A percentile compares a stretch with the other conserved stretches of the same genome.
phyloP scores from a whole-genome alignment of 2,888 invertebrate species.

The Pollenia angustigena region DNA sequence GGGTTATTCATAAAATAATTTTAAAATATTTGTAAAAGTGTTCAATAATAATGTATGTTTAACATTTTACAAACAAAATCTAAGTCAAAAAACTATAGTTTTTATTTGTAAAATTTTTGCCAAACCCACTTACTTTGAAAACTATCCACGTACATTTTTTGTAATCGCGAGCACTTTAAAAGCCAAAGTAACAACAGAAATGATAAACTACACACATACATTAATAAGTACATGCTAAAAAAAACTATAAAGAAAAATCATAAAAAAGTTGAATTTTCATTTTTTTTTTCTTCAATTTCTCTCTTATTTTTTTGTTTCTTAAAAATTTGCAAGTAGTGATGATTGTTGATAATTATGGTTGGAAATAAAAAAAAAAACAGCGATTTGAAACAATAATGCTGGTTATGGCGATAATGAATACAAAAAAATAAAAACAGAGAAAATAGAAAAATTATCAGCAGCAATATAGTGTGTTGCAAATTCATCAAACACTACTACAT shows the following conservation, averaged over 20 bases:
- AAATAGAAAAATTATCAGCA: slow-evolving; percentile 38
- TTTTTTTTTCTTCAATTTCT: neutral
- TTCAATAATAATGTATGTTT: too few relatives aligned
- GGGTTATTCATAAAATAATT: too few relatives aligned
- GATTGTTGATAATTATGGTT: slow-evolving; percentile 67
- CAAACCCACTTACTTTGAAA: too few relatives aligned
- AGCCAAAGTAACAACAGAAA: slow-evolving; percentile 3
- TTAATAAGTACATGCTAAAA: neutral
- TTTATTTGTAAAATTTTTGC: too few relatives aligned
- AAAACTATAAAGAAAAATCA: slow-evolving; percentile 21
- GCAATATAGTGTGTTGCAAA: slow-evolving; percentile 57
- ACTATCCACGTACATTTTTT: too few relatives aligned
- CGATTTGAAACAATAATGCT: slow-evolving; percentile 56
- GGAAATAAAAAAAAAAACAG: slow-evolving; percentile 30
- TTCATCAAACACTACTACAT: slow-evolving; percentile 45
- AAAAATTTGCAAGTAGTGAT: slow-evolving; percentile 61
- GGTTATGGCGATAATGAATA: slow-evolving; percentile 40
- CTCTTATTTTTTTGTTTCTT: slow-evolving; percentile 12
- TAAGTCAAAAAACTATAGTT: too few relatives aligned
- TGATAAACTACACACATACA: neutral
- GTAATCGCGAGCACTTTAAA: neutral
- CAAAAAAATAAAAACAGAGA: slow-evolving; percentile 2
- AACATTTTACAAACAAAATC: too few relatives aligned
- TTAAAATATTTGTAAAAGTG: too few relatives aligned
- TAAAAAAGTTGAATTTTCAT: slow-evolving; percentile 24